Conservation (phyloP, 2,113 vertebrate genomes). For the Neofelis nebulosa region DNA sequence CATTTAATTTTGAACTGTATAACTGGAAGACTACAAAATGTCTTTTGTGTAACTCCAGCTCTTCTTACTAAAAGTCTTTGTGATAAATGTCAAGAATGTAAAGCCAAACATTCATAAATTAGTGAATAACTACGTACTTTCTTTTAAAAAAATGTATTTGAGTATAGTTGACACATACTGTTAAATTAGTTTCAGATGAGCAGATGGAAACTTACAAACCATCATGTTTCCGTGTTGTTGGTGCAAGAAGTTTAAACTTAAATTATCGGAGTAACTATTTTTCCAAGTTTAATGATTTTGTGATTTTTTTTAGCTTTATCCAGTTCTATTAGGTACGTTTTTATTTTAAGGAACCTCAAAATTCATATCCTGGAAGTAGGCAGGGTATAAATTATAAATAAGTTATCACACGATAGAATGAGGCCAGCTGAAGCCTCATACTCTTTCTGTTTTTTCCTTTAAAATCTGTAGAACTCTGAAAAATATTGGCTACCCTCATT, state of each 20-base stretch:
- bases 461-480: neutral
- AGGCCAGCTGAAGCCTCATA: constrained; percentile 13
- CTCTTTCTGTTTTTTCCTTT: constrained; percentile 7
- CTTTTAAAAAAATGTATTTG: neutral
- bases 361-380: constrained; percentile 43
- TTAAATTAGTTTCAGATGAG: neutral
- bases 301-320: neutral
- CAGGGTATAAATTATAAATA: constrained; percentile 60
- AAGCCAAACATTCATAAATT: neutral
- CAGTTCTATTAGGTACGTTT: neutral
- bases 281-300: neutral
- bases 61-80: neutral
- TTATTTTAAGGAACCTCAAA: constrained; percentile 49
- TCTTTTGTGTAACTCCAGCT: neutral
- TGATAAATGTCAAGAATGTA: neutral
- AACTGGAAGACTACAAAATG: neutral
- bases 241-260: neutral
- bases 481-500: neutral
- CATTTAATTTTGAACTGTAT: neutral
- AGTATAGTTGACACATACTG: neutral
- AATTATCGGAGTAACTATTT: neutral
- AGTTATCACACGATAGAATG: constrained; percentile 42
- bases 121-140: neutral
- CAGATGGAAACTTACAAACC: neutral
- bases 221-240: neutral